phyloP scores from a whole-genome alignment of 2,113 vertebrate species.

The Crotalus horridus region DNA sequence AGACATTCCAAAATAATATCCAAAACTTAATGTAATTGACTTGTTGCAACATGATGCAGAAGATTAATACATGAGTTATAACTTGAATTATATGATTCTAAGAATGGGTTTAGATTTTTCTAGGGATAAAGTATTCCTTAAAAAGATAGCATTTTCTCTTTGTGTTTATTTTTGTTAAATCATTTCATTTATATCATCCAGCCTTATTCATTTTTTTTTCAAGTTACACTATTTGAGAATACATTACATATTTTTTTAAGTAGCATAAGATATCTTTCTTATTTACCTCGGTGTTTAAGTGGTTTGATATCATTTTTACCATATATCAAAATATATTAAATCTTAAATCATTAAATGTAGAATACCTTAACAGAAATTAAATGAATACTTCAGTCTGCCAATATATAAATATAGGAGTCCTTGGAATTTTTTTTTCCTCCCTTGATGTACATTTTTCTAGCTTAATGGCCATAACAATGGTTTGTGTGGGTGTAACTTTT shows the following conservation, averaged over 20 bases:
- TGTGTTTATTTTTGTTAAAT: background rate
- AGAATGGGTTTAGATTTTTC: constrained; percentile 21
- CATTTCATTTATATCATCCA: background rate
- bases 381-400: background rate
- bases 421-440: background rate
- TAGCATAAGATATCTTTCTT: background rate
- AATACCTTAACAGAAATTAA: background rate
- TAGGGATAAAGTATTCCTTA: constrained; percentile 47
- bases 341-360: background rate
- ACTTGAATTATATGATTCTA: constrained; percentile 25
- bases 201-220: background rate
- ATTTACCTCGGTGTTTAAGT: background rate
- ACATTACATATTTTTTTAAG: background rate
- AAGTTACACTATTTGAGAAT: background rate
- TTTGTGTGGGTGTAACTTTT: background rate
- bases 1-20: background rate
- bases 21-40: constrained; percentile 59
- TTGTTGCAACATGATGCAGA: constrained; percentile 42
- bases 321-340: background rate
- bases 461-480: background rate
- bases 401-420: background rate
- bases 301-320: background rate
- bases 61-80: constrained; percentile 58
- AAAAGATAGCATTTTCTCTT: constrained; percentile 38
- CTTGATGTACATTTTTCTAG: background rate